Percentiles rank a stretch among this genome's conserved stretches.
Conservation (phyloP, 2,113 vertebrate species). For the Stercorarius parasiticus region DNA sequence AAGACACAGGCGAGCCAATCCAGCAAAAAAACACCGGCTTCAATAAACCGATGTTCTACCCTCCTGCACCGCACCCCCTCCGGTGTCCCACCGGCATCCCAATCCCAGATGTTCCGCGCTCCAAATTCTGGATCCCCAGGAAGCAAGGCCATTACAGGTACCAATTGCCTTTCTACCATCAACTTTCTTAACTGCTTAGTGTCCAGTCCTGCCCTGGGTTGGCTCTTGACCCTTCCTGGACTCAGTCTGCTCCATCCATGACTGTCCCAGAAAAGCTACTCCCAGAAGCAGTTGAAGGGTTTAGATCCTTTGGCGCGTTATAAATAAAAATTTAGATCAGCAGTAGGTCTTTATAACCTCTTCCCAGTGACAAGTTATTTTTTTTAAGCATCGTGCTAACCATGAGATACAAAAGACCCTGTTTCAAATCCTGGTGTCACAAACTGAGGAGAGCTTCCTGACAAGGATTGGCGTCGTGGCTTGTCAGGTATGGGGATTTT, state of each 20-base stretch:
- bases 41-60: constrained; percentile 72
- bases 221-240: background rate
- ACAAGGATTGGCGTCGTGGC: background rate
- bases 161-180: background rate
- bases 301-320: background rate
- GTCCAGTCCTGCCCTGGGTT: background rate
- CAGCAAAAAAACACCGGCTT: constrained; percentile 76
- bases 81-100: constrained; percentile 66
- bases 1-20: constrained; percentile 78
- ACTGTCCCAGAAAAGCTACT: background rate
- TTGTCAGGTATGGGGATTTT: background rate
- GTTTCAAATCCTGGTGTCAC: constrained; percentile 56
- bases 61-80: constrained; percentile 74
- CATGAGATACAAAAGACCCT: background rate
- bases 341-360: background rate
- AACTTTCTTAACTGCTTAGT: background rate
- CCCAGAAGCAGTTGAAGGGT: background rate
- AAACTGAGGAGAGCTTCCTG: background rate
- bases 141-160: constrained; percentile 83
- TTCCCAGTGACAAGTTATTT: background rate
- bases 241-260: background rate
- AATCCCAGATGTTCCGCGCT: constrained; percentile 77
- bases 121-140: constrained; percentile 78
- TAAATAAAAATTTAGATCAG: background rate
- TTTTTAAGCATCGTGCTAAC: background rate